Conservation (phyloP, 2,888 invertebrate genomes). For the Oligia strigilis region DNA sequence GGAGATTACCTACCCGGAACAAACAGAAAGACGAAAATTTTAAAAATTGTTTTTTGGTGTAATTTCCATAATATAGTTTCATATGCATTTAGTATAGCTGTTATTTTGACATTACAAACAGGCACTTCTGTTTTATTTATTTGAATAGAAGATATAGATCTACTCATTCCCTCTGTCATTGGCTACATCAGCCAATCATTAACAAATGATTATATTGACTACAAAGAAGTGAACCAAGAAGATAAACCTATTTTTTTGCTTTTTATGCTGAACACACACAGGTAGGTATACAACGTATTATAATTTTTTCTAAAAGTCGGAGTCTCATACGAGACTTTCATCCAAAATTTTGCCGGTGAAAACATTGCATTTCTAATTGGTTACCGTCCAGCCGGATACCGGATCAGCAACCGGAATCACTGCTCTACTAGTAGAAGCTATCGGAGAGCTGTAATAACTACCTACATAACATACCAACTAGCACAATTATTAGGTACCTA, state of each 20-base stretch:
- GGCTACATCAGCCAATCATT: background rate
- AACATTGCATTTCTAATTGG: slow-evolving; percentile 27
- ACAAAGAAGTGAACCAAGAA: background rate
- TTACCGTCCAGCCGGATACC: slow-evolving; percentile 33
- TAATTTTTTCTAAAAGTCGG: background rate
- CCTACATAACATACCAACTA: background rate
- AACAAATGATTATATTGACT: background rate
- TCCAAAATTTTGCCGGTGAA: slow-evolving; percentile 5
- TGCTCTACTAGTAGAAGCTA: slow-evolving; percentile 27
- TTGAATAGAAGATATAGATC: background rate
- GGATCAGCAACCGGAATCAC: slow-evolving; percentile 36
- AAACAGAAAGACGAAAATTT: no score
- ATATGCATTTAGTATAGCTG: background rate
- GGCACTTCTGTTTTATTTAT: background rate
- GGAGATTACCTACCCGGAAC: no score
- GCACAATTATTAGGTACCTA: background rate
- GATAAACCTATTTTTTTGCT: background rate
- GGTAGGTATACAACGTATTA: no score
- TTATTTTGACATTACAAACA: background rate
- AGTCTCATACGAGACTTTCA: background rate
- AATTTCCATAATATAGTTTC: no score
- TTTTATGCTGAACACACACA: background rate
- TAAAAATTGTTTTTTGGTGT: no score
- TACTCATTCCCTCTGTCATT: background rate
- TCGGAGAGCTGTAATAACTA: slow-evolving; percentile 15